Evolutionary conservation across 2,797 vertebrate genomes (phyloP).

Genomic region (Hippocampus kuda): DNA sequence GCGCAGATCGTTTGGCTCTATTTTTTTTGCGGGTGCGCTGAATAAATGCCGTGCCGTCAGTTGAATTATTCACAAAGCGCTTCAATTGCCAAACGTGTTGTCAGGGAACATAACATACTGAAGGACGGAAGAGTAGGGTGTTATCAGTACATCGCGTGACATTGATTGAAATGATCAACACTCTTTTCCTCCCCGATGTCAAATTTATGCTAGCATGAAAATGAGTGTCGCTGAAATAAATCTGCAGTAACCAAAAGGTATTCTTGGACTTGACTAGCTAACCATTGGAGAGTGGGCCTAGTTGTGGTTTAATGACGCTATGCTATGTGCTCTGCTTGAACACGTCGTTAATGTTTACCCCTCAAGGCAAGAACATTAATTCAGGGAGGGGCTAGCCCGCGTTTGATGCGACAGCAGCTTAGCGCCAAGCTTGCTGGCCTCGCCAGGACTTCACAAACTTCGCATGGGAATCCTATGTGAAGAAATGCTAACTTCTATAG

Average conservation of each 20-base stretch:
- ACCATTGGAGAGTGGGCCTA: background rate
- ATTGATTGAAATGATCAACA: background rate
- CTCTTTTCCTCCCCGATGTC: background rate
- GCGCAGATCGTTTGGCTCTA: constrained; percentile 9
- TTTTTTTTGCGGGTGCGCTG: constrained; percentile 12
- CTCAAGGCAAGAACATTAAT: background rate
- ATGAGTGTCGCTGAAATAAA: background rate
- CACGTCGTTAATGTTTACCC: constrained; percentile 1
- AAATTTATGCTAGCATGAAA: background rate
- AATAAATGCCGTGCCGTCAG: constrained; percentile 17
- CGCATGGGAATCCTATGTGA: background rate
- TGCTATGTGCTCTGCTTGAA: background rate
- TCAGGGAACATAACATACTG: constrained; percentile 25
- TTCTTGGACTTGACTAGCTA: background rate
- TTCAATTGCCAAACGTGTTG: constrained; percentile 30
- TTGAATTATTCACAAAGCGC: constrained; percentile 45
- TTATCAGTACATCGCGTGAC: background rate
- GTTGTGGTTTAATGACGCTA: background rate
- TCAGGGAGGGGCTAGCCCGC: background rate
- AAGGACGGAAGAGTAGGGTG: too few relatives aligned
- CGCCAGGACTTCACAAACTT: too few relatives aligned
- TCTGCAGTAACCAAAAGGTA: background rate
- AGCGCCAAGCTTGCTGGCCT: background rate
- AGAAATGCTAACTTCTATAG: background rate
- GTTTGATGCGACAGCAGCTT: background rate